phyloP scores from a whole-genome alignment of 2,888 invertebrate genomes.

The Sycophila texana region DNA sequence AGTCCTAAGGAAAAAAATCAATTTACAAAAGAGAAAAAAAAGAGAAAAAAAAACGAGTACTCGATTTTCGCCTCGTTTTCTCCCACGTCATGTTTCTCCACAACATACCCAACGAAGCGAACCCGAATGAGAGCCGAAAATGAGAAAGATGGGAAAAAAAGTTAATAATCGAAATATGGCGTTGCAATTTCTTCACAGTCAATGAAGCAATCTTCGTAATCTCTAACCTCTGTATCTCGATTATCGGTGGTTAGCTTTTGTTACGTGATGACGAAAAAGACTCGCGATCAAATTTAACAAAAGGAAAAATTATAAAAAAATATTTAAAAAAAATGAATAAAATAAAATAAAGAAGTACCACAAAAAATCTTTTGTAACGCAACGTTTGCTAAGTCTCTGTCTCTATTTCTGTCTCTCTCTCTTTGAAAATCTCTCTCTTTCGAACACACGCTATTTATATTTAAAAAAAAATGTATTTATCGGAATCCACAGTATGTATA shows the following conservation, averaged over 20 bases:
- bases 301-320: conserved; percentile 14
- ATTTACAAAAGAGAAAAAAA: conserved; percentile 18
- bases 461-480: conserved; percentile 18
- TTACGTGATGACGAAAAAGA: conserved; percentile 23
- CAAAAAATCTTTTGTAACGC: conserved; percentile 52
- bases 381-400: conserved; percentile 47
- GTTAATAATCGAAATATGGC: background rate
- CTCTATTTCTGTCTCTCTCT: conserved; percentile 18
- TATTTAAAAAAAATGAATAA: conserved; percentile 11
- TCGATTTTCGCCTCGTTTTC: conserved; percentile 7
- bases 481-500: conserved; percentile 14
- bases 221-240: conserved; percentile 35
- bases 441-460: conserved; percentile 39
- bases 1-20: background rate
- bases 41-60: background rate
- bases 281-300: background rate
- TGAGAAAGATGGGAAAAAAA: background rate
- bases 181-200: conserved; percentile 49
- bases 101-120: background rate
- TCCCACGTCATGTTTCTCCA: conserved; percentile 9
- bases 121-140: background rate
- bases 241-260: conserved; percentile 33
- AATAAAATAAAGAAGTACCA: conserved; percentile 9
- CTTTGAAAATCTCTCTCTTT: conserved; percentile 25
- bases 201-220: conserved; percentile 46